Evolutionary conservation across 2,797 vertebrate species (phyloP).

Genomic region (Erethizon dorsatum): DNA sequence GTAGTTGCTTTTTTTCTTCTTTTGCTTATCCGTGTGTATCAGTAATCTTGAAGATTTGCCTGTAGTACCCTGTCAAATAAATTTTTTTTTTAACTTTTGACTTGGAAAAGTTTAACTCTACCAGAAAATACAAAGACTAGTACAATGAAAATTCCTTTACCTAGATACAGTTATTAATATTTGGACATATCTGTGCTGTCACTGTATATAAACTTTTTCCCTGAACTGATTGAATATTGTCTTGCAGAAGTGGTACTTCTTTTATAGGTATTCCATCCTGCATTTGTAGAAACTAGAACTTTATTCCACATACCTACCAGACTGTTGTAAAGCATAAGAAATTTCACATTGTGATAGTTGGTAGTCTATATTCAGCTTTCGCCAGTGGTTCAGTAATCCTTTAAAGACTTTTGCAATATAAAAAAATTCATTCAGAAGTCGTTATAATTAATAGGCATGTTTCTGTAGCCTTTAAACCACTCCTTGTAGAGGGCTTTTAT

Average conservation of each 20-base stretch:
- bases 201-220: background rate
- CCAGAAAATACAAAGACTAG: slow-evolving; percentile 45
- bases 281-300: slow-evolving; percentile 44
- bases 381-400: background rate
- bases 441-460: slow-evolving; percentile 42
- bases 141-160: slow-evolving; percentile 22
- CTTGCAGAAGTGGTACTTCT: background rate
- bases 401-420: background rate
- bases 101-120: slow-evolving; percentile 34
- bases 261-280: background rate
- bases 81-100: slow-evolving; percentile 8
- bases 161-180: slow-evolving; percentile 34
- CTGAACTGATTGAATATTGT: slow-evolving; percentile 51
- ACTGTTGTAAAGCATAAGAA: slow-evolving; percentile 42
- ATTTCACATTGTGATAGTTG: background rate
- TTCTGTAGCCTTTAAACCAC: background rate
- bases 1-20: background rate
- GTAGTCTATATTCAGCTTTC: slow-evolving; percentile 13
- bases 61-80: background rate
- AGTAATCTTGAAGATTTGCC: slow-evolving; percentile 53
- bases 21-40: background rate
- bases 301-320: background rate
- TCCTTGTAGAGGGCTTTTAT: background rate
- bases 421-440: slow-evolving; percentile 13
- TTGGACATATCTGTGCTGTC: slow-evolving; percentile 14